Percentiles rank a stretch among this genome's conserved stretches.
phyloP scores from a whole-genome alignment of 2,888 invertebrate genomes.

The Buathra laborator region DNA sequence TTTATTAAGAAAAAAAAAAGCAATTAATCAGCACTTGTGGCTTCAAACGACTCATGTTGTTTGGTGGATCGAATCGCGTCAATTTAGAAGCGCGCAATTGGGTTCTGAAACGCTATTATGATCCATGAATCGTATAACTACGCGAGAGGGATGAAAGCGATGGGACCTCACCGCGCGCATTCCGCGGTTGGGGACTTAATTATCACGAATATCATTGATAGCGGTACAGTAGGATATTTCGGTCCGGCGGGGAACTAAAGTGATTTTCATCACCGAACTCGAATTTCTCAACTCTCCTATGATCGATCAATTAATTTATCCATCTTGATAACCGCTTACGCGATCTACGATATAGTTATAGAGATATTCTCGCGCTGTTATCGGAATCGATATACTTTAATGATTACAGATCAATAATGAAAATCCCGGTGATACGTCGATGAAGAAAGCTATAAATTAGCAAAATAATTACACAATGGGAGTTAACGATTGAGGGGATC shows the following conservation, averaged over 20 bases:
- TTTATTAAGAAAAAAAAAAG: conserved; percentile 27
- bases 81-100: neutral
- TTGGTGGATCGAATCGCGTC: neutral
- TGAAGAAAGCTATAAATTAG: neutral
- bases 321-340: neutral
- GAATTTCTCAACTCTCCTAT: too few relatives aligned
- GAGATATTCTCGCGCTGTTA: neutral
- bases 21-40: neutral
- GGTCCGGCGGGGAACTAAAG: too few relatives aligned
- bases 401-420: neutral
- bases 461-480: neutral
- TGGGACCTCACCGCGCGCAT: neutral
- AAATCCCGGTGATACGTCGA: neutral
- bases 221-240: too few relatives aligned
- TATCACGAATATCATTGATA: neutral
- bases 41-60: neutral
- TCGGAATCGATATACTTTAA: neutral
- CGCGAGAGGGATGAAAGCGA: neutral
- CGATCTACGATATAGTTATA: neutral
- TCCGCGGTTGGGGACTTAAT: neutral
- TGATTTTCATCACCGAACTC: too few relatives aligned
- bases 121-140: neutral
- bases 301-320: too few relatives aligned
- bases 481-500: too few relatives aligned
- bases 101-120: neutral